phyloP scores from a whole-genome alignment of 2,113 vertebrate species.

The Ctenodactylus gundi region DNA sequence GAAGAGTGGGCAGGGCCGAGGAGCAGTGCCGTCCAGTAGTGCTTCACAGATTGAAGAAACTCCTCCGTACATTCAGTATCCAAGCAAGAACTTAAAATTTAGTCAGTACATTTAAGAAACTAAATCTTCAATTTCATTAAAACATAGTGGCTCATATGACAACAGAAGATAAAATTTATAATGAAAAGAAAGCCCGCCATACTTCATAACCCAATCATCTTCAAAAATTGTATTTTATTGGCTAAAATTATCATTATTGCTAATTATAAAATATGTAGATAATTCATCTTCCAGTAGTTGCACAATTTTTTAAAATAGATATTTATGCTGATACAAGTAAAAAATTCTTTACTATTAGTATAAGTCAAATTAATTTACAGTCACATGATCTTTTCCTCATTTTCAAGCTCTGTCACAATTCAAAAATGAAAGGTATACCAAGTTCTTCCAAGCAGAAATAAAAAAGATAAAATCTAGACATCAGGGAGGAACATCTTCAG shows the following conservation, averaged over 20 bases:
- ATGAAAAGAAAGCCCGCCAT: neutral
- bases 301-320: neutral
- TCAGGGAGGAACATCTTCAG: neutral
- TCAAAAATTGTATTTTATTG: neutral
- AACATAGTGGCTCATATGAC: neutral
- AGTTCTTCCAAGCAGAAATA: constrained; percentile 49
- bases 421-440: constrained; percentile 5
- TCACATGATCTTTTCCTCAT: neutral
- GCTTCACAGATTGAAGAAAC: neutral
- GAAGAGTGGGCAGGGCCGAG: neutral
- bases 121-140: constrained; percentile 6
- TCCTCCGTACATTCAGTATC: neutral
- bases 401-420: constrained; percentile 5
- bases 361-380: constrained; percentile 30
- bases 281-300: neutral
- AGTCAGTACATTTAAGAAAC: neutral
- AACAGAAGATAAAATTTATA: neutral
- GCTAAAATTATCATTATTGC: neutral
- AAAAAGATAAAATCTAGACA: constrained; percentile 55
- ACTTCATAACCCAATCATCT: neutral
- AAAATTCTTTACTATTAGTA: neutral
- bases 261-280: neutral
- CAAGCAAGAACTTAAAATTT: neutral
- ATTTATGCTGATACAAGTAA: neutral
- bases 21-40: neutral